Base-by-base conservation (phyloP, 2,113 vertebrate genomes). In the Hippocampus abdominalis region DNA sequence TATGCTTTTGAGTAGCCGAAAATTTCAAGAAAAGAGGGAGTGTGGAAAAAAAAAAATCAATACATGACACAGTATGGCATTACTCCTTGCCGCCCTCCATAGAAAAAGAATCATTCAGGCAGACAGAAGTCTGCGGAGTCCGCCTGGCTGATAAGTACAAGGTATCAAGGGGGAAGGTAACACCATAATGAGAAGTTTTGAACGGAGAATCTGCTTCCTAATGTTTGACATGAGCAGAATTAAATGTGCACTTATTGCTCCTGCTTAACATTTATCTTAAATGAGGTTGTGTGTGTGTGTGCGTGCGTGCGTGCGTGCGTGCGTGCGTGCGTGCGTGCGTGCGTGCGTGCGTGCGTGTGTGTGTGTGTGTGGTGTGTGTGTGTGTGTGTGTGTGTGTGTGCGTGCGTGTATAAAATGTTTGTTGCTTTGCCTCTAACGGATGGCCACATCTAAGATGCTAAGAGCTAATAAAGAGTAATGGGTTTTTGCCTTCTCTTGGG, bases 381-480 rank as follows among this genome's bases (percentile, higher is more conserved):
- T 32, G 29, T 0, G 32, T 36, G 32, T 6, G 32, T 36, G 32
- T 6, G 32, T 36, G 32, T 5, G 32, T 36, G 32, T 6, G 32
- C 1, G 5, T 6, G 32, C 7, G 32, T 36, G 5, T 36, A 1
- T 36, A 1, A 6, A 42, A 29, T 48, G 60, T 83, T 81, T 82
- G 78, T 79, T 86, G 75, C 76, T 64, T 80, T 13, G 27, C 74
- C 48, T 80, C 79, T 87, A 90, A 92, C 90, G 85, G 87, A 88
- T 84, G 78, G 81, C 74, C 85, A 82, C 86, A 82, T 89, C 85
- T 85, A 86, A 84, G 86, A 89, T 74, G 73, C 77, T 89, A 84
- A 88, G 84, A 86, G 84, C 84, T 90, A 90, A 91, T 92, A 88
- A 87, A 87, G 89, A 92, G 79, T 89, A 92, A 90, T 90, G 82